Conservation (phyloP, 2,888 invertebrate species). For the Leptopilina syphax region DNA sequence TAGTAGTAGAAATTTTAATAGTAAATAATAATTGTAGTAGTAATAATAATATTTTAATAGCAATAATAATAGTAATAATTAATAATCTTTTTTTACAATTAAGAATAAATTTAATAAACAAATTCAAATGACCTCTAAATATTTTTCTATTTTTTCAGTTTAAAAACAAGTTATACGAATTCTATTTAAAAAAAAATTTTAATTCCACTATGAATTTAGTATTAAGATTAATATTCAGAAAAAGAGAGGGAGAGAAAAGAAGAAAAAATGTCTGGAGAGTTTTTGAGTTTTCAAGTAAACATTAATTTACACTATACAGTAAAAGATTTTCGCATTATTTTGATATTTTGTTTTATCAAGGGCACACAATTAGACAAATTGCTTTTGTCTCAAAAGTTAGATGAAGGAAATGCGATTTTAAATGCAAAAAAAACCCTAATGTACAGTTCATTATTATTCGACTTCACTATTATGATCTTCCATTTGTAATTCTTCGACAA, state of each 20-base stretch:
- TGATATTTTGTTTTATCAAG: conserved; percentile 34
- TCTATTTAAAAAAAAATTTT: too few relatives aligned
- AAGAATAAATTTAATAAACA: background rate
- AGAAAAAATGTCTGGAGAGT: too few relatives aligned
- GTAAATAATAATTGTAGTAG: too few relatives aligned
- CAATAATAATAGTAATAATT: too few relatives aligned
- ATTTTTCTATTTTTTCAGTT: background rate
- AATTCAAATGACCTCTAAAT: background rate
- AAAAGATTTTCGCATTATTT: background rate
- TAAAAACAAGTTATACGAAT: too few relatives aligned
- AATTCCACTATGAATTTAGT: too few relatives aligned
- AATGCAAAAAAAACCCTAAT: background rate
- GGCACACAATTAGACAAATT: conserved; percentile 16
- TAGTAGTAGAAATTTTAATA: too few relatives aligned
- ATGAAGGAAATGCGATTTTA: conserved; percentile 18
- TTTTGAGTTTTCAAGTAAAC: background rate
- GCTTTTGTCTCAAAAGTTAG: conserved; percentile 1
- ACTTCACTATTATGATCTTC: conserved; percentile 32
- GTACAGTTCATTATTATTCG: conserved; percentile 15
- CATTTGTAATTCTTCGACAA: conserved; percentile 20
- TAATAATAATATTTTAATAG: too few relatives aligned
- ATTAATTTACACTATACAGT: background rate
- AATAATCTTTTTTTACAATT: too few relatives aligned
- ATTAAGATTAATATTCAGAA: too few relatives aligned
- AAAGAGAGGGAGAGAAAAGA: too few relatives aligned